Evolutionary conservation across 2,888 invertebrate genomes (phyloP).

Genomic region (Galerucella nymphaeae): DNA sequence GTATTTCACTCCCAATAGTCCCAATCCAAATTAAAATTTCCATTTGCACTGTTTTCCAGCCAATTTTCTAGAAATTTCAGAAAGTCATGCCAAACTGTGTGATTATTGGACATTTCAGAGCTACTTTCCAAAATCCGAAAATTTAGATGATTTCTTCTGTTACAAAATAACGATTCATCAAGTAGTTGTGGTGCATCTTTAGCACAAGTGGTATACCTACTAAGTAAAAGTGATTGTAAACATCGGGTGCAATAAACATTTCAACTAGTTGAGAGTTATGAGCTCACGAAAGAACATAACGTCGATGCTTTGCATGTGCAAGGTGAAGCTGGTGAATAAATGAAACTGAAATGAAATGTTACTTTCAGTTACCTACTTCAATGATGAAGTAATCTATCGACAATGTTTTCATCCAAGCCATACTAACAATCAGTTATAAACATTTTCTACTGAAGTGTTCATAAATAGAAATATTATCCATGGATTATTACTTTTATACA

Average conservation of each 20-base stretch:
- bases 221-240: conserved; percentile 18
- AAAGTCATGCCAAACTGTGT: background rate
- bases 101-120: too few relatives aligned
- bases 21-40: too few relatives aligned
- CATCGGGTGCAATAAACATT: conserved; percentile 14
- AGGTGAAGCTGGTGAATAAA: background rate
- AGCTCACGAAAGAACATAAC: background rate
- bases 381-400: background rate
- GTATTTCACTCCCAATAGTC: too few relatives aligned
- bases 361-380: background rate
- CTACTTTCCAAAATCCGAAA: too few relatives aligned
- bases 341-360: background rate
- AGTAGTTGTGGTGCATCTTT: background rate
- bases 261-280: conserved; percentile 14
- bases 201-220: background rate
- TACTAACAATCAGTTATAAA: too few relatives aligned
- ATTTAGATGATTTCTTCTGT: background rate
- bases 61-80: too few relatives aligned
- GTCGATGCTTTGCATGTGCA: conserved; percentile 1
- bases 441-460: too few relatives aligned
- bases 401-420: background rate
- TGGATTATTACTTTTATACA: too few relatives aligned
- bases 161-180: background rate
- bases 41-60: too few relatives aligned
- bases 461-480: too few relatives aligned